These are phyloP conservation scores for Chaetorhynchus papuensis DNA, from an alignment of 2,113 vertebrate genomes.

Conservation along the genomic window DNA sequence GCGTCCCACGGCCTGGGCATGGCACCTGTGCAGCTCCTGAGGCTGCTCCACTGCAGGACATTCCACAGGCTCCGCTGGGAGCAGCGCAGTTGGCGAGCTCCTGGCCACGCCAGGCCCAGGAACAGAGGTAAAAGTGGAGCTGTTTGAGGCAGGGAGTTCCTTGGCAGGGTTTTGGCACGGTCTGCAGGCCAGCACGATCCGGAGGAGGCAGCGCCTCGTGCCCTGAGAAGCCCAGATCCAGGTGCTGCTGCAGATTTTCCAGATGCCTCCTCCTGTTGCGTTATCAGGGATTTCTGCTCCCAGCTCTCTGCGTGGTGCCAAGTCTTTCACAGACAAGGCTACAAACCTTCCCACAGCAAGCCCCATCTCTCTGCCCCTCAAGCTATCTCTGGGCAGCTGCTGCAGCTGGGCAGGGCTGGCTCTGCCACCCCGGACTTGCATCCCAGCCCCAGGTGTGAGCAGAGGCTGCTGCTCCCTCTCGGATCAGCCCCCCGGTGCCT, in stretches of 20 bases:
- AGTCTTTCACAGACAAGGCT: background rate
- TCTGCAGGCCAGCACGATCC: background rate
- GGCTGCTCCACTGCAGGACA: accelerated
- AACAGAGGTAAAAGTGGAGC: background rate
- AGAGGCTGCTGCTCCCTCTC: background rate
- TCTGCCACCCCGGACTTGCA: background rate
- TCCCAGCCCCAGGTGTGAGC: background rate
- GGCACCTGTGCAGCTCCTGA: accelerated
- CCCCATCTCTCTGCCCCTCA: background rate
- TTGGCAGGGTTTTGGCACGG: background rate
- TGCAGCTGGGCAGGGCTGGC: background rate
- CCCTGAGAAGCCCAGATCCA: background rate
- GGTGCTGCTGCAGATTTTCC: background rate
- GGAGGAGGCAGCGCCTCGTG: background rate
- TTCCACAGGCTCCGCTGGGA: background rate
- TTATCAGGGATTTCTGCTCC: background rate
- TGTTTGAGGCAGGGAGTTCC: background rate
- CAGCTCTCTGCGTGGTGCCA: background rate
- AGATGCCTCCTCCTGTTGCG: background rate
- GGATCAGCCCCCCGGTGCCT: background rate
- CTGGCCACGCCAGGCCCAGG: accelerated
- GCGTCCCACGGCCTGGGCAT: accelerated
- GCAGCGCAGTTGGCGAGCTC: background rate
- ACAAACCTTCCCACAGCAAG: background rate
- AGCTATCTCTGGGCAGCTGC: background rate